Evolutionary conservation across 2,113 vertebrate species (phyloP).

Genomic region (Scytalopus superciliaris): DNA sequence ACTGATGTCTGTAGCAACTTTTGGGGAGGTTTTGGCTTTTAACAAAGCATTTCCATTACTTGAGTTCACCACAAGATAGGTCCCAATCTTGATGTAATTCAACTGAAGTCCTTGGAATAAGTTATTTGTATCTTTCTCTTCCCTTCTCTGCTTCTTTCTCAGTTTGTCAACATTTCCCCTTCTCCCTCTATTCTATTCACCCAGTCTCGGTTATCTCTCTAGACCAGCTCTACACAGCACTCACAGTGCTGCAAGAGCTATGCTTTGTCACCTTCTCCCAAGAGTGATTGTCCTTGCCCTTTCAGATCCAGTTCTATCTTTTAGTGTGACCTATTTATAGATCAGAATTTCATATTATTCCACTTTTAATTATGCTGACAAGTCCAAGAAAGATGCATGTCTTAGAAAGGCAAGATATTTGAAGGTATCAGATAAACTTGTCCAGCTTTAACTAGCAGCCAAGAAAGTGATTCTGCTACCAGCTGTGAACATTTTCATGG

Average conservation of each 20-base stretch:
- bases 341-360: neutral
- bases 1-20: neutral
- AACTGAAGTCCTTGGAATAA: neutral
- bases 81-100: neutral
- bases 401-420: neutral
- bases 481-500: neutral
- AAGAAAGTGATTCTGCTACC: neutral
- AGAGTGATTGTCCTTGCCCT: neutral
- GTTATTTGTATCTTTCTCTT: neutral
- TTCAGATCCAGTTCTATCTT: neutral
- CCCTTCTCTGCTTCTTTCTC: neutral
- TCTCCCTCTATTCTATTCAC: neutral
- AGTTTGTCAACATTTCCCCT: neutral
- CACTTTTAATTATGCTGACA: neutral
- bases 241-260: neutral
- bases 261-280: fast-evolving
- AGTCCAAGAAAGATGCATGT: neutral
- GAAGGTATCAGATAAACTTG: neutral
- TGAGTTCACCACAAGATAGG: neutral
- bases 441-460: neutral
- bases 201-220: neutral
- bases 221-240: neutral
- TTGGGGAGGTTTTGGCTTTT: neutral
- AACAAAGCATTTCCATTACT: neutral
- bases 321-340: neutral